Percentiles rank a stretch among this genome's conserved stretches.
Conservation (phyloP, 2,888 invertebrate species). For the Andrena marginata region DNA sequence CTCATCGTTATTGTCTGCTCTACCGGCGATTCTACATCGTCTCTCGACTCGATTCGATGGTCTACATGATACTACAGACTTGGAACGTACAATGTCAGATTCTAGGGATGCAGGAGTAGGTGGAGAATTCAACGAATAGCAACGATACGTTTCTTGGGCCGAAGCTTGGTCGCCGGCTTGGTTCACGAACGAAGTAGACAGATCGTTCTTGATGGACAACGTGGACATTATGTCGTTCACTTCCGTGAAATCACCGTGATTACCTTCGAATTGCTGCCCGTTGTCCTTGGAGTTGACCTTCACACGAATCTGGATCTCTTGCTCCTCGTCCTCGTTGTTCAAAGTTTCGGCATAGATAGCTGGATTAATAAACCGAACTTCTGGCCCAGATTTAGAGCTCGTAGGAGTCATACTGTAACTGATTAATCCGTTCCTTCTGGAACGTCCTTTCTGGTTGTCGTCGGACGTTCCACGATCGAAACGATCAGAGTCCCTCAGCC, state of each 20-base stretch:
- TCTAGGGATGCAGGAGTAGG: conserved; percentile 55
- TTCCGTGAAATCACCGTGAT: conserved; percentile 76
- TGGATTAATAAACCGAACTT: conserved; percentile 86
- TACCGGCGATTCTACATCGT: conserved; percentile 64
- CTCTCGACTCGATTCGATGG: conserved; percentile 61
- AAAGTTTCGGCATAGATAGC: conserved; percentile 88
- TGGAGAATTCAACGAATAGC: conserved; percentile 67
- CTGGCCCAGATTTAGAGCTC: conserved; percentile 62
- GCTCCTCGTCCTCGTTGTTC: conserved; percentile 81
- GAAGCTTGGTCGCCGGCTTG: conserved; percentile 52
- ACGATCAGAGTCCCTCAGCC: background rate
- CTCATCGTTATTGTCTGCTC: conserved; percentile 17
- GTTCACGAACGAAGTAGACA: conserved; percentile 19
- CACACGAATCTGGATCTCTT: conserved; percentile 52
- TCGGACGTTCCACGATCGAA: conserved; percentile 15
- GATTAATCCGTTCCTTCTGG: conserved; percentile 27
- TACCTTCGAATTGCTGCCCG: conserved; percentile 54
- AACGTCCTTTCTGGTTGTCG: background rate
- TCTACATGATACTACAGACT: conserved; percentile 58
- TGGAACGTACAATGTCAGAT: conserved; percentile 38
- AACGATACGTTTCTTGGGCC: conserved; percentile 73
- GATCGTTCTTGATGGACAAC: conserved; percentile 49
- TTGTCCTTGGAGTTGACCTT: conserved; percentile 36
- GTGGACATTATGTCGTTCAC: conserved; percentile 53
- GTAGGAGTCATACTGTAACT: conserved; percentile 10